Evolutionary conservation across 2,113 vertebrate species (phyloP), one percentile per base, ranked within the genome.

Genomic region (Nanorana parkeri): DNA sequence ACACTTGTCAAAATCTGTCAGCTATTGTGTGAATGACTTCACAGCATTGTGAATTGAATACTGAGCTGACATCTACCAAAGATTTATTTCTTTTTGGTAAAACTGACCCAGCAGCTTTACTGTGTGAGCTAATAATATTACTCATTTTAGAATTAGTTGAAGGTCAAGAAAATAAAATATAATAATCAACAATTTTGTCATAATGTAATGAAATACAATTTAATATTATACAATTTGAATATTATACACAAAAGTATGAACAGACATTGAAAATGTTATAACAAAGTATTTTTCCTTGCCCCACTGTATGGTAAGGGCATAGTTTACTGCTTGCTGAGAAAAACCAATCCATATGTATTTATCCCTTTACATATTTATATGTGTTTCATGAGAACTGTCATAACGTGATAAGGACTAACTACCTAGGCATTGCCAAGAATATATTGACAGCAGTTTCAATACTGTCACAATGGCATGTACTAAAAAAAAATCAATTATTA

Each of bases 341-440:
- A 69, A 71, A 17, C 17, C 23, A 1, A 26, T 4, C 47, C 47
- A 6, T 19, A 11, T 26, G 23, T 23, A 73, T 51, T 56, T 55
- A 47, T 47, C 10, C 41, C 41, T 75, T 60, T 41, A 75, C 72
- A 75, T 75, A 61, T 60, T 75, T 75, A 58, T 58, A 36, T 74
- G 55, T 75, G 29, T 32, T 36, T 20, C 52, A 56, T 41, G 28
- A 36, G 55, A 74, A 15, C n/a, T 75, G 72, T 60, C 72, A 75
- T 61, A 36, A n/a, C 36, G 29, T 29, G 20, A 61, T n/a, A 17
- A 41, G 55, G 55, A 75, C 28, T 75, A 74, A 74, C 55, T 60
- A 60, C 17, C 54, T 36, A 41, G 55, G 21, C 17, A 75, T n/a
- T 36, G 55, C 29, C 28, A 61, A 41, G 23, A 13, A 41, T 61